Conservation (phyloP, 64 coral and sea anemone species). For the Acropora tenuis region DNA sequence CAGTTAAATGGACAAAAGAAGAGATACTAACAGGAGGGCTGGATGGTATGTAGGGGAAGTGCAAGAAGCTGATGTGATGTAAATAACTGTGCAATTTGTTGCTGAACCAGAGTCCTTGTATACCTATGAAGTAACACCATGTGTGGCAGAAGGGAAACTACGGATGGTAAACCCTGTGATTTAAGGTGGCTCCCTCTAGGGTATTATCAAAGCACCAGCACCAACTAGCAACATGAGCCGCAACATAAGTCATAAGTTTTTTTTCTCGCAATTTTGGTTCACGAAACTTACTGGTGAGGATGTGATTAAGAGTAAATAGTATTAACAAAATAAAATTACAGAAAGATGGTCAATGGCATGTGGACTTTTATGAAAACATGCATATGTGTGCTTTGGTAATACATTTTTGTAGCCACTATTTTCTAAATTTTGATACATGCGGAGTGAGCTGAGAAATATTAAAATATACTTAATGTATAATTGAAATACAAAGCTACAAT, state of each 20-base stretch:
- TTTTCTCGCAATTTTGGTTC: neutral
- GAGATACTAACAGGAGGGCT: neutral
- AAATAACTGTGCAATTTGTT: neutral
- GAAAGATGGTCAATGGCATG: no score
- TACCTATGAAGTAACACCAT: neutral
- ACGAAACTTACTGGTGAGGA: neutral
- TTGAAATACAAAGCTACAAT: no score
- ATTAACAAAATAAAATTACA: no score
- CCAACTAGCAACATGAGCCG: neutral
- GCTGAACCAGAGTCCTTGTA: neutral
- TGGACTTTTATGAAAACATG: no score
- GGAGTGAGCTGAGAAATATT: neutral
- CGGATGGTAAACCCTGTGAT: neutral
- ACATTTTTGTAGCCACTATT: no score
- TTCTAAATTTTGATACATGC: neutral
- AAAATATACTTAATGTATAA: no score
- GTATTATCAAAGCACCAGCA: neutral
- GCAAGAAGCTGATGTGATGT: neutral
- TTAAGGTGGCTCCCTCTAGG: neutral
- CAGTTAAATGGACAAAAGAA: neutral
- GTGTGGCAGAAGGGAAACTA: neutral
- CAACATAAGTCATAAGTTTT: neutral
- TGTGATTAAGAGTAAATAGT: neutral
- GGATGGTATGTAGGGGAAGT: neutral
- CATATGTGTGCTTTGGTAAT: no score